Conservation (phyloP, 2,113 vertebrate species). For the Nyctereutes procyonoides region DNA sequence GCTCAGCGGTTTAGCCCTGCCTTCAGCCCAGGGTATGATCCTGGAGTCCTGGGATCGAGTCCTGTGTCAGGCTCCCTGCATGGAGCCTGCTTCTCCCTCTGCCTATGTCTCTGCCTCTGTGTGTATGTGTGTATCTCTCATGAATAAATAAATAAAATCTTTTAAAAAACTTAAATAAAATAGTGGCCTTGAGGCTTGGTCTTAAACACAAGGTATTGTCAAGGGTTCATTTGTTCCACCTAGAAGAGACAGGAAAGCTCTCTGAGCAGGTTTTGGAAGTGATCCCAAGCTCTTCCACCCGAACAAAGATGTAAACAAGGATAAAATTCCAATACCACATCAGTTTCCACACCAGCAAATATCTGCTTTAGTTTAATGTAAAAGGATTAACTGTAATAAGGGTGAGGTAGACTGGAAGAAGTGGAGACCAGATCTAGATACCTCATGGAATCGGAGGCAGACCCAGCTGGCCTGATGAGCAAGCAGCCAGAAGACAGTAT, state of each 20-base stretch:
- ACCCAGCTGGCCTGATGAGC: not conserved
- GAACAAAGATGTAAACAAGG: slow-evolving; percentile 73
- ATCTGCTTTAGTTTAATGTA: slow-evolving; percentile 12
- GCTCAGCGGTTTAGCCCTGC: no score
- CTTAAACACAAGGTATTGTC: not conserved
- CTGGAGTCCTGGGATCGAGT: no score
- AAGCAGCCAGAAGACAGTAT: slow-evolving; percentile 24
- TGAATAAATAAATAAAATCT: no score
- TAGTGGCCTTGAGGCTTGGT: not conserved
- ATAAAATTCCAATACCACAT: slow-evolving; percentile 72
- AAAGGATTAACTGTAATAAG: slow-evolving; percentile 52
- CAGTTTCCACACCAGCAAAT: slow-evolving; percentile 63
- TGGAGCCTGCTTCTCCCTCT: no score
- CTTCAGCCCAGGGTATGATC: no score
- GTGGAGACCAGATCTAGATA: not conserved
- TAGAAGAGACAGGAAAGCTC: slow-evolving; percentile 70
- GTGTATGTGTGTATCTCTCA: no score
- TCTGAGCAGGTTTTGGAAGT: slow-evolving; percentile 63
- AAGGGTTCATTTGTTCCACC: slow-evolving; percentile 57
- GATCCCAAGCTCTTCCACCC: slow-evolving; percentile 69
- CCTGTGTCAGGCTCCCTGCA: no score
- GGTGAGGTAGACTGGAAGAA: not conserved
- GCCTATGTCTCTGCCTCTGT: no score
- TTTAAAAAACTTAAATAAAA: not conserved
- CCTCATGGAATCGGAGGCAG: not conserved